These are phyloP conservation scores for Myrmecobius fasciatus DNA, from an alignment of 2,113 vertebrate species.

Conservation along the genomic window DNA sequence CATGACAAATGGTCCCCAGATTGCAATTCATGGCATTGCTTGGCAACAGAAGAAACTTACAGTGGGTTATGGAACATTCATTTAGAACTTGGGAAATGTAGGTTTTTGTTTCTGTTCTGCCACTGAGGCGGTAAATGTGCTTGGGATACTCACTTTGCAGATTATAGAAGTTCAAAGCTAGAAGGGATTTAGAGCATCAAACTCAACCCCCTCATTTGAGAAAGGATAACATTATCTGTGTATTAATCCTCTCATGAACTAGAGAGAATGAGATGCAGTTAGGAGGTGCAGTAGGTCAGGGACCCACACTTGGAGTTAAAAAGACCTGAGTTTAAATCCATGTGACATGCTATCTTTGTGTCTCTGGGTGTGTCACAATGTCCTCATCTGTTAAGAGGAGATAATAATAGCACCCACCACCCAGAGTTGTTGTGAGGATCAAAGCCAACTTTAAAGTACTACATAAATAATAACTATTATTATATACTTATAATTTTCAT, in stretches of 20 bases:
- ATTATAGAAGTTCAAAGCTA: background rate
- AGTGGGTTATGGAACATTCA: background rate
- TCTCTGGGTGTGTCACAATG: background rate
- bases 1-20: conserved; percentile 5
- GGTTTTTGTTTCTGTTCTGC: conserved; percentile 2
- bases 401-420: background rate
- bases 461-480: background rate
- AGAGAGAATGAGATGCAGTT: background rate
- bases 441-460: background rate
- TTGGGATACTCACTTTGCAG: background rate
- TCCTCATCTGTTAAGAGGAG: background rate
- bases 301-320: background rate
- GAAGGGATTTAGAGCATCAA: background rate
- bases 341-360: background rate
- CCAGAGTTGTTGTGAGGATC: background rate
- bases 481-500: background rate
- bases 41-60: conserved; percentile 54
- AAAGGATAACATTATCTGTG: background rate
- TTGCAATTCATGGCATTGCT: background rate
- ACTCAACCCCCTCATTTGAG: background rate
- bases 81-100: conserved; percentile 8
- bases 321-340: background rate
- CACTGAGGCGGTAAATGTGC: background rate
- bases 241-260: background rate
- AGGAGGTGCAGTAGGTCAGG: background rate